Base-by-base conservation (phyloP, 1,140 invertebrate genomes). In the Drosophila navojoa region DNA sequence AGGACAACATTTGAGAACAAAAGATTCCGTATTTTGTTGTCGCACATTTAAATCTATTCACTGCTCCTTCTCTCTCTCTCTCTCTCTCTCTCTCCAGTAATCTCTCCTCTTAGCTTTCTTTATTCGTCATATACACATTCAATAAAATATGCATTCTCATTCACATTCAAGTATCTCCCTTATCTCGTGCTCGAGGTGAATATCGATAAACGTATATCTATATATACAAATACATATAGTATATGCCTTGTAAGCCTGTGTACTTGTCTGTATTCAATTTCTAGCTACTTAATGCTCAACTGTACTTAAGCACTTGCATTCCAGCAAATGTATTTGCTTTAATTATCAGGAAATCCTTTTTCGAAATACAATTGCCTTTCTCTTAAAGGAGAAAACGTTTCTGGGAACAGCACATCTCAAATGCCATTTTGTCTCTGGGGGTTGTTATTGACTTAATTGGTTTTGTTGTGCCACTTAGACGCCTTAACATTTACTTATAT, bases 1-100 rank as follows among this genome's bases (percentile, higher is more conserved):
- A 79, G 82, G 82, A 86, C 82, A 87, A 89, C 82, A 87, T 82
- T 82, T 76, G 79, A 89, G 82, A 87, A 87, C 82, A 87, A 87
- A 87, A 87, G 82, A 87, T 86, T 86, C 82, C 63, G 72, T 71
- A 87, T 60, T 64, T 77, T 86, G 81, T 86, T 87, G 81, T 73
- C 81, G 54, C 76, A 68, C 59, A 47, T 62, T 52, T 60, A 54
- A 55, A 29, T 61, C 57, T 45, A 50, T 29, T 77, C 49, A 19
- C 55, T 9, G 29, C 40, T 61, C 32, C 15, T 19, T 55, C 44
- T 54, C 13, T 50, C 49, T 62, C 19, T 7, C 40, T 7, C 44
- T 52, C 25, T 22, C 22, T 27, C 7, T 47, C 0, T n/a, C 6
- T 9, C 13, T 62, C 3, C 49, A 10, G 0, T 11, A 13, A n/a